phyloP scores from a whole-genome alignment of 2,888 invertebrate species.

The Sinhomidia bicolor region DNA sequence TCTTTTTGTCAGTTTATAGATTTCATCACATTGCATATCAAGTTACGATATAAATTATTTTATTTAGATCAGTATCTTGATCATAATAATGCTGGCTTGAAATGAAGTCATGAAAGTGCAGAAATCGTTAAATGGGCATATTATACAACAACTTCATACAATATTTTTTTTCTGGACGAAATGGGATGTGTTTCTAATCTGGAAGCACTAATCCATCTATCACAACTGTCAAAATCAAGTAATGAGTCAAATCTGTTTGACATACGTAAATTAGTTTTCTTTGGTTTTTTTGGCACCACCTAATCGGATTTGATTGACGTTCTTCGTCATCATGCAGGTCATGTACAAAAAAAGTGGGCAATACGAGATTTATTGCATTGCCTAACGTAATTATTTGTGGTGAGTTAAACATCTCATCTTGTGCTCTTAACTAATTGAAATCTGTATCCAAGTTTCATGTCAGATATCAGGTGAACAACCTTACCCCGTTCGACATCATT shows the following conservation, averaged over 20 bases:
- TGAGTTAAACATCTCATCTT: no score
- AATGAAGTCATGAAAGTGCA: constrained; percentile 54
- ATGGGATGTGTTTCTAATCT: constrained; percentile 51
- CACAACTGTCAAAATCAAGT: constrained; percentile 65
- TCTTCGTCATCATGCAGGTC: background rate
- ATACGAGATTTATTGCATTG: background rate
- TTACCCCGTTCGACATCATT: no score
- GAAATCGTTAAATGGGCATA: background rate
- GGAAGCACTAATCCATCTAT: constrained; percentile 50
- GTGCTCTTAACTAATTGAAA: no score
- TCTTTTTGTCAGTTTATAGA: background rate
- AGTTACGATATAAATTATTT: background rate
- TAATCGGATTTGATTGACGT: constrained; percentile 55
- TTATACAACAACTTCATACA: background rate
- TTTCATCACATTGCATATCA: background rate
- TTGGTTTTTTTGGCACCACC: constrained; percentile 65
- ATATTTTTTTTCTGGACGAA: background rate
- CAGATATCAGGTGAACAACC: no score
- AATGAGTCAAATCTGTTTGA: constrained; percentile 56
- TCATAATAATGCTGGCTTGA: background rate
- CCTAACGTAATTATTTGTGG: background rate
- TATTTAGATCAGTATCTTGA: no score
- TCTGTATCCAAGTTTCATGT: no score
- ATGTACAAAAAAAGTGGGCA: background rate
- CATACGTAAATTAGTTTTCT: constrained; percentile 28